phyloP scores from a whole-genome alignment of 2,888 invertebrate species.

The Spicauda simplicius region DNA sequence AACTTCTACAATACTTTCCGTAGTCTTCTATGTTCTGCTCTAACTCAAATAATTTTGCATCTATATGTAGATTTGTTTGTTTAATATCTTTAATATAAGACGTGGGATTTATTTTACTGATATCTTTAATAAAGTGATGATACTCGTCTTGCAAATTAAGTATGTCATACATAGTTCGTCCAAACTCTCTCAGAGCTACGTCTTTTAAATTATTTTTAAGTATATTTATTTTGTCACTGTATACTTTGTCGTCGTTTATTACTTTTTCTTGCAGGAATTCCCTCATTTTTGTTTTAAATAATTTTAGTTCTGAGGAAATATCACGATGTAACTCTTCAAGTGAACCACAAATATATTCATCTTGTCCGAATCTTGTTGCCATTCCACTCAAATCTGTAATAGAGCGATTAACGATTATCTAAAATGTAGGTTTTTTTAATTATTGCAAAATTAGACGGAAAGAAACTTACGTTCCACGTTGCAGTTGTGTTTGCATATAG shows the following conservation, averaged over 20 bases:
- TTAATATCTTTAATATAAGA: slow-evolving; percentile 34
- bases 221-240: slow-evolving; percentile 39
- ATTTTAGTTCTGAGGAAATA: slow-evolving; percentile 42
- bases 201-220: slow-evolving; percentile 49
- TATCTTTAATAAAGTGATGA: slow-evolving; percentile 45
- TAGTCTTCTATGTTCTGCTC: slow-evolving; percentile 44
- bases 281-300: slow-evolving; percentile 37
- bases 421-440: background rate
- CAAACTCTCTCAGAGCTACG: slow-evolving; percentile 50
- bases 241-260: slow-evolving; percentile 32
- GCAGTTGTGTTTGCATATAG: slow-evolving; percentile 51
- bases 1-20: slow-evolving; percentile 48
- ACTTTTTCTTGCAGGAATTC: slow-evolving; percentile 32
- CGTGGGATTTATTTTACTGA: slow-evolving; percentile 37
- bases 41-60: slow-evolving; percentile 40
- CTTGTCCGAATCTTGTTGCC: background rate
- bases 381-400: background rate
- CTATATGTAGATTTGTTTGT: slow-evolving; percentile 37
- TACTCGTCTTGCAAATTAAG: slow-evolving; percentile 56
- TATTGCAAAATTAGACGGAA: background rate
- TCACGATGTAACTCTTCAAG: slow-evolving; percentile 45
- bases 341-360: slow-evolving; percentile 46
- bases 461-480: slow-evolving; percentile 37
- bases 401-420: background rate
- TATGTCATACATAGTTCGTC: slow-evolving; percentile 56